Percentiles rank a stretch among this genome's conserved stretches.
These are phyloP conservation scores for Leptinotarsa juncta DNA, from an alignment of 2,888 invertebrate genomes.

Conservation along the genomic window DNA sequence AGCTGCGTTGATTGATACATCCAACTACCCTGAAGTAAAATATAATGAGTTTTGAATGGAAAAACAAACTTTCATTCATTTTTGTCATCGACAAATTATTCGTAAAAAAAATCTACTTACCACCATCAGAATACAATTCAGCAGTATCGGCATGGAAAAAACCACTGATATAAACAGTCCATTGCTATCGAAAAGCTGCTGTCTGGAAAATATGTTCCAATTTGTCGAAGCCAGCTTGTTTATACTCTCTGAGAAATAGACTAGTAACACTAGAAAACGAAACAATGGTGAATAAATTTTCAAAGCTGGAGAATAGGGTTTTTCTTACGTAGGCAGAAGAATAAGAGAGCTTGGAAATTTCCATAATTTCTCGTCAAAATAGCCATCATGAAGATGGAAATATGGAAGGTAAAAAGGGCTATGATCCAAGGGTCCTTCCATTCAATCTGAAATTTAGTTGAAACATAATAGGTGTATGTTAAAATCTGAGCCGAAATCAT, in stretches of 20 bases:
- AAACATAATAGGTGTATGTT: background rate
- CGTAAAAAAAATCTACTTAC: constrained; percentile 71
- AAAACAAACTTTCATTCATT: no score
- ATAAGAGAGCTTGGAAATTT: constrained; percentile 86
- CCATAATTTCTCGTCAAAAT: constrained; percentile 86
- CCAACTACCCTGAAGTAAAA: constrained; percentile 82
- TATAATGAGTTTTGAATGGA: background rate
- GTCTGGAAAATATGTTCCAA: constrained; percentile 88
- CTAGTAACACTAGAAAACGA: constrained; percentile 79
- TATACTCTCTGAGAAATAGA: constrained; percentile 91
- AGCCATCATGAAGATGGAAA: constrained; percentile 81
- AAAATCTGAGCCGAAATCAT: background rate
- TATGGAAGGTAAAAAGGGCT: constrained; percentile 79
- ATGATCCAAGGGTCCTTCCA: constrained; percentile 92
- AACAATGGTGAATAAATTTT: constrained; percentile 1
- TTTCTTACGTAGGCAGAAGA: constrained; percentile 82
- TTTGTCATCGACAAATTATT: no score
- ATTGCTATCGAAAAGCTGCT: constrained; percentile 94
- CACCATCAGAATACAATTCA: constrained; percentile 94
- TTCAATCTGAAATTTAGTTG: constrained; percentile 77
- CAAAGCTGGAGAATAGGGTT: background rate
- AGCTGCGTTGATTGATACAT: constrained; percentile 88
- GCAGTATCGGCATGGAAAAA: constrained; percentile 91
- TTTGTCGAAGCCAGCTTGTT: constrained; percentile 90
- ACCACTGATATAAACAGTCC: constrained; percentile 94